phyloP scores from a whole-genome alignment of 2,888 invertebrate genomes.

The Spodoptera exigua region DNA sequence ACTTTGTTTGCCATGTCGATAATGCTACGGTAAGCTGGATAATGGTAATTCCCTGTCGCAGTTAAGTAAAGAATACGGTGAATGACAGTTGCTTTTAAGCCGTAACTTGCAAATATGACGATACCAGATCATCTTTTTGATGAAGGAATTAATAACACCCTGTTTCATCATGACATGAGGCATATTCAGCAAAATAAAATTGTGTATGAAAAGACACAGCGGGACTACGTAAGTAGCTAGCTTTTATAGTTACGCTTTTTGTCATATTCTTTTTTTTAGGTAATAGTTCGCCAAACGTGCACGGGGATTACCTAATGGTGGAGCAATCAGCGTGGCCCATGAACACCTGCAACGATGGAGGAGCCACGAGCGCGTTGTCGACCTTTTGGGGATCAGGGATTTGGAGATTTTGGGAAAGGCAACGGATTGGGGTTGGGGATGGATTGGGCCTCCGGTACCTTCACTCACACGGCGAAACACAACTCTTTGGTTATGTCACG shows the following conservation, averaged over 20 bases:
- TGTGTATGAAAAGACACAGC: slow-evolving; percentile 77
- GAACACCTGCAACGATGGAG: no score
- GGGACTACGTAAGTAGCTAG: slow-evolving; percentile 78
- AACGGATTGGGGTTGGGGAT: no score
- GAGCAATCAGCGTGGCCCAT: no score
- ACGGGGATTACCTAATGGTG: no score
- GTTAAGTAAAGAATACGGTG: slow-evolving; percentile 16
- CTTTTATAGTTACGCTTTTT: not conserved
- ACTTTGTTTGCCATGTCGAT: slow-evolving; percentile 73
- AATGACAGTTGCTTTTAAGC: slow-evolving; percentile 29
- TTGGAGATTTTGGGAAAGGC: no score
- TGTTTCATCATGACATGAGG: slow-evolving; percentile 80
- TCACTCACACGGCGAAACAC: no score
- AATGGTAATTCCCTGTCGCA: slow-evolving; percentile 54
- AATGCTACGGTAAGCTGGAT: slow-evolving; percentile 60
- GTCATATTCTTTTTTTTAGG: no score
- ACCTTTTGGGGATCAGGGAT: no score
- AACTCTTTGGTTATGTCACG: no score
- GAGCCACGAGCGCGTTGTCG: no score
- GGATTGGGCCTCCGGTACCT: no score
- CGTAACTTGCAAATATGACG: slow-evolving; percentile 55
- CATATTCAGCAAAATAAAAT: slow-evolving; percentile 70
- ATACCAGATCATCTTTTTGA: slow-evolving; percentile 83
- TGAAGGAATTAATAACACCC: slow-evolving; percentile 77
- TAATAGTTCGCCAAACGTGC: no score